These are phyloP conservation scores for Chloroceryle amazona DNA, from an alignment of 2,797 vertebrate species.

Conservation along the genomic window DNA sequence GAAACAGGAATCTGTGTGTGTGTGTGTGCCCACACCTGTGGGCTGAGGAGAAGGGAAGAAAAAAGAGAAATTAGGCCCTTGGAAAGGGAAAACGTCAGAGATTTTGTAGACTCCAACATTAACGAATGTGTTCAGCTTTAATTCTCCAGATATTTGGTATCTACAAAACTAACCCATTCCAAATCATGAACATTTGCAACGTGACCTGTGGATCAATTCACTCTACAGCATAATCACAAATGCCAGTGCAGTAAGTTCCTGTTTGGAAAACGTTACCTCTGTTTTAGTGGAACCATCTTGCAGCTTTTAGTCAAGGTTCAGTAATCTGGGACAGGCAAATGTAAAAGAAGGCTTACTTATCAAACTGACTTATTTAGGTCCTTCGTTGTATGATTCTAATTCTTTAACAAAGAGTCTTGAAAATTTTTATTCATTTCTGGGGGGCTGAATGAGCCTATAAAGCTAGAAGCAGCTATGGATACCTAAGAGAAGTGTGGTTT, in stretches of 20 bases:
- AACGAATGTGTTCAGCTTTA: slow-evolving; percentile 39
- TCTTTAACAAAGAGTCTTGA: neutral
- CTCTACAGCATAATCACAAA: slow-evolving; percentile 39
- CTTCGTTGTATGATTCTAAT: neutral
- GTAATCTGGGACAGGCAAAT: slow-evolving; percentile 18
- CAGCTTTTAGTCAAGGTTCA: slow-evolving; percentile 30
- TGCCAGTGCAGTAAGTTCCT: neutral
- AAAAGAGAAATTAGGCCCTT: neutral
- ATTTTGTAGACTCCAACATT: slow-evolving; percentile 14
- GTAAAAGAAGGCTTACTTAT: slow-evolving; percentile 2
- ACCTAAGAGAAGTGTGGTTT: neutral
- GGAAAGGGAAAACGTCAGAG: neutral
- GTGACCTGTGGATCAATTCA: slow-evolving; percentile 39
- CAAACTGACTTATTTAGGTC: slow-evolving; percentile 10
- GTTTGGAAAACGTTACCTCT: slow-evolving; percentile 35
- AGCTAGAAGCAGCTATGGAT: neutral
- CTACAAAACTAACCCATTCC: slow-evolving; percentile 17
- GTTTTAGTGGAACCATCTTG: slow-evolving; percentile 33
- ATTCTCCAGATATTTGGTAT: slow-evolving; percentile 37
- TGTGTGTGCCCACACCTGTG: neutral
- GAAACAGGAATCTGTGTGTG: neutral
- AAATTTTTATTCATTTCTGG: neutral
- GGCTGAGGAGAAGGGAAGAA: neutral
- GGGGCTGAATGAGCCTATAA: neutral
- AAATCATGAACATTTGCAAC: slow-evolving; percentile 28